phyloP scores from a whole-genome alignment of 2,113 vertebrate species.

The Rhinoptilus africanus region DNA sequence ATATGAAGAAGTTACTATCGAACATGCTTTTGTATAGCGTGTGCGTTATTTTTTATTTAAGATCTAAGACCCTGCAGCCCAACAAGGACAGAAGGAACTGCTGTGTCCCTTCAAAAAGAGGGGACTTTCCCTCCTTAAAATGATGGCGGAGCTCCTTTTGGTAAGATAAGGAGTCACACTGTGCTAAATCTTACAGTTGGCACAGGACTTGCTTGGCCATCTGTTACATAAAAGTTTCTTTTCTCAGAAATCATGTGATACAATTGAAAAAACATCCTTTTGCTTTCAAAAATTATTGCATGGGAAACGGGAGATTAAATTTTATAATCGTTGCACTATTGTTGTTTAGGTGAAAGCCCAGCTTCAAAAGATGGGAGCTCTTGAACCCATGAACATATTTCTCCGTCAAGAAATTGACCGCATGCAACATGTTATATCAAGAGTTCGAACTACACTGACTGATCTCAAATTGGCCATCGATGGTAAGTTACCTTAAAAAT shows the following conservation, averaged over 20 bases:
- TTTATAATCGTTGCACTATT: neutral
- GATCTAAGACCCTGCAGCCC: neutral
- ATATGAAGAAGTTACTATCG: neutral
- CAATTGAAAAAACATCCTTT: neutral
- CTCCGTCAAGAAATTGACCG: conserved; percentile 82
- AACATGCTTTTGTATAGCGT: neutral
- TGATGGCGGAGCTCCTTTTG: neutral
- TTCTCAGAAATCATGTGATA: neutral
- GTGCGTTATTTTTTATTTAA: neutral
- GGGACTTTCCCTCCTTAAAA: neutral
- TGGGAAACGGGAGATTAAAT: neutral
- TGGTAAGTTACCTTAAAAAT: conserved; percentile 58
- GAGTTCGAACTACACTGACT: conserved; percentile 76
- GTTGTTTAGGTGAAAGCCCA: conserved; percentile 74
- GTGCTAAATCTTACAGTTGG: conserved; percentile 19
- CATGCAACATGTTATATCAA: conserved; percentile 80
- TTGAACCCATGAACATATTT: conserved; percentile 85
- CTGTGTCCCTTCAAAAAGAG: neutral
- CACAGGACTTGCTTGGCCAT: neutral
- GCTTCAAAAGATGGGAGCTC: conserved; percentile 80
- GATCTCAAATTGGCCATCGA: conserved; percentile 84
- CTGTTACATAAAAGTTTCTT: neutral
- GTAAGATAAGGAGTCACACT: conserved; percentile 23
- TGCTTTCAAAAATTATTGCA: conserved; percentile 5
- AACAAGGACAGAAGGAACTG: neutral